These are phyloP conservation scores for Wasmannia auropunctata DNA, from an alignment of 1,140 invertebrate species.

Conservation along the genomic window DNA sequence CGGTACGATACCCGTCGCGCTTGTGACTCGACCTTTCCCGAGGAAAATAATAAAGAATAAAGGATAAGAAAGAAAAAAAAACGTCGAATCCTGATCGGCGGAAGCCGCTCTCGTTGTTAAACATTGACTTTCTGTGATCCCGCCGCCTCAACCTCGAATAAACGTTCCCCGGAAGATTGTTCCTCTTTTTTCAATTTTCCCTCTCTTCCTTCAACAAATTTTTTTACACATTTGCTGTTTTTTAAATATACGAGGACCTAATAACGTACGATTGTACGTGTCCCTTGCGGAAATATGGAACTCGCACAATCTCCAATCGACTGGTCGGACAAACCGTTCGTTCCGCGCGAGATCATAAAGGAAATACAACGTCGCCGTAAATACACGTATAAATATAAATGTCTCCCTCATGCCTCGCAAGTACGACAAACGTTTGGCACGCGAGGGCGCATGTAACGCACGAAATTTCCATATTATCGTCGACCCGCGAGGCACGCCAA, in stretches of 20 bases:
- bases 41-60: slow-evolving; percentile 42
- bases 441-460: neutral
- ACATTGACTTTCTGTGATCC: slow-evolving; percentile 6
- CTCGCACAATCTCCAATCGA: slow-evolving; percentile 3
- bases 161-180: neutral
- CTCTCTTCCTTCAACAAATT: neutral
- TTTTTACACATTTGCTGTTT: neutral
- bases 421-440: neutral
- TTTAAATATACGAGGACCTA: neutral
- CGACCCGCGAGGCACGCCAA: neutral
- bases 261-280: neutral
- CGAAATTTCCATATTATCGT: slow-evolving; percentile 42
- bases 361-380: neutral
- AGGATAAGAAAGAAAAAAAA: neutral
- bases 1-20: slow-evolving; percentile 40
- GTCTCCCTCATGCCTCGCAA: neutral
- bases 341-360: neutral
- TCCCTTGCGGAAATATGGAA: neutral
- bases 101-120: slow-evolving; percentile 15
- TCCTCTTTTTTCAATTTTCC: neutral
- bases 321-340: slow-evolving; percentile 13
- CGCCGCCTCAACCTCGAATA: slow-evolving; percentile 4
- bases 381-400: slow-evolving; percentile 23
- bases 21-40: slow-evolving; percentile 47
- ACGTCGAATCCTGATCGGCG: neutral